Percentiles rank a stretch among this genome's conserved stretches.
Evolutionary conservation across 2,888 invertebrate species (phyloP).

Genomic region (Catocala fraxini): DNA sequence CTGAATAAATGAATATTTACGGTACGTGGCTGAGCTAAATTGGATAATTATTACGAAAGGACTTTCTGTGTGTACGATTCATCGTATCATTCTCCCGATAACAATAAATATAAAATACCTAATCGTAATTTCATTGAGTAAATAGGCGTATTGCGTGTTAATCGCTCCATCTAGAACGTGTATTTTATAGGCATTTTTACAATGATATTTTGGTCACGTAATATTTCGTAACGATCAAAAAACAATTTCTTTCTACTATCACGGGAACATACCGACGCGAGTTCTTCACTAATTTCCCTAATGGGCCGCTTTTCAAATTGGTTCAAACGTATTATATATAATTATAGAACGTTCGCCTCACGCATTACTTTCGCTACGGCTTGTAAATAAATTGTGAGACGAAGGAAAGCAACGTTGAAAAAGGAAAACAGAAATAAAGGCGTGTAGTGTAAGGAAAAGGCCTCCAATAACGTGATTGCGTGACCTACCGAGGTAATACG

Average conservation of each 20-base stretch:
- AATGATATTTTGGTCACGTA: conserved; percentile 67
- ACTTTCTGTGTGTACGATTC: conserved; percentile 2
- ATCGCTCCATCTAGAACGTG: conserved; percentile 64
- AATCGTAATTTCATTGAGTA: conserved; percentile 67
- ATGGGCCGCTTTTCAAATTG: conserved; percentile 49
- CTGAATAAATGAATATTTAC: conserved; percentile 31
- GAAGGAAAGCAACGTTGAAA: conserved; percentile 27
- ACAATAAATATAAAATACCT: conserved; percentile 46
- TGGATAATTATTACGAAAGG: conserved; percentile 12
- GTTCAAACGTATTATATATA: conserved; percentile 35
- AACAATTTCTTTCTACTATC: conserved; percentile 49
- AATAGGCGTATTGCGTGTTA: conserved; percentile 73
- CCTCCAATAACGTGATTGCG: conserved; percentile 62
- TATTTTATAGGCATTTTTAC: conserved; percentile 51
- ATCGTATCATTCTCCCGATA: conserved; percentile 20
- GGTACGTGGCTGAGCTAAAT: conserved; percentile 15
- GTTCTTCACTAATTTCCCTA: conserved; percentile 50
- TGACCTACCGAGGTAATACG: conserved; percentile 59
- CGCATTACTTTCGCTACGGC: conserved; percentile 36
- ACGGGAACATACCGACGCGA: conserved; percentile 32
- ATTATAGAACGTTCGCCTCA: conserved; percentile 39
- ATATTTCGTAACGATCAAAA: conserved; percentile 62
- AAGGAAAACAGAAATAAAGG: conserved; percentile 43
- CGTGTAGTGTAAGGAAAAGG: conserved; percentile 58
- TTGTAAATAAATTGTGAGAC: conserved; percentile 36